Percentiles rank a stretch among this genome's conserved stretches.
phyloP scores from a whole-genome alignment of 2,113 vertebrate species.

The Pluvianellus socialis region DNA sequence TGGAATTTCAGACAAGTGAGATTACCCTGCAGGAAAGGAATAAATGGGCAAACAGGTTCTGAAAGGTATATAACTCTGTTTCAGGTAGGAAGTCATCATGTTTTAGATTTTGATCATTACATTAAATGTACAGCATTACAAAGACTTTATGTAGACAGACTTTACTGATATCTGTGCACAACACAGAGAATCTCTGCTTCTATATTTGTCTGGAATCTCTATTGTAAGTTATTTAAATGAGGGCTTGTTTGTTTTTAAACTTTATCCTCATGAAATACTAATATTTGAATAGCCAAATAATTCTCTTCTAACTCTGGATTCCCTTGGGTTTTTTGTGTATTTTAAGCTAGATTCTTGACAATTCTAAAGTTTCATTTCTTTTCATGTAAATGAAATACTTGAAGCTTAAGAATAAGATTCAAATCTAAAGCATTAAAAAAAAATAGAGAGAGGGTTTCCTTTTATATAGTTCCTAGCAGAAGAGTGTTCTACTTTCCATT shows the following conservation, averaged over 20 bases:
- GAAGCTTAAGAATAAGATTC: not conserved
- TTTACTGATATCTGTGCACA: not conserved
- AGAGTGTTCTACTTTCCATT: conserved; percentile 46
- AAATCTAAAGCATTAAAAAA: not conserved
- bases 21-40: not conserved
- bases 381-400: not conserved
- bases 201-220: not conserved
- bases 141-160: not conserved
- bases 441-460: not conserved
- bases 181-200: not conserved
- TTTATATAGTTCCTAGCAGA: conserved; percentile 8
- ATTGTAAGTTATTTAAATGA: not conserved
- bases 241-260: not conserved
- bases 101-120: not conserved
- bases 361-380: not conserved
- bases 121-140: not conserved
- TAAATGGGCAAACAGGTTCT: not conserved
- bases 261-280: not conserved
- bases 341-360: not conserved
- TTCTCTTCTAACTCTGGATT: not conserved
- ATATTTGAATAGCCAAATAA: not conserved
- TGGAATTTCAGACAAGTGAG: not conserved
- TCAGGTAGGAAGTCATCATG: not conserved
- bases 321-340: not conserved
- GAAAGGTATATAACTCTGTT: not conserved